A percentile compares a stretch with the other conserved stretches of the same genome.
Evolutionary conservation across 2,113 vertebrate genomes (phyloP).

Genomic region (Brachirus orientalis): DNA sequence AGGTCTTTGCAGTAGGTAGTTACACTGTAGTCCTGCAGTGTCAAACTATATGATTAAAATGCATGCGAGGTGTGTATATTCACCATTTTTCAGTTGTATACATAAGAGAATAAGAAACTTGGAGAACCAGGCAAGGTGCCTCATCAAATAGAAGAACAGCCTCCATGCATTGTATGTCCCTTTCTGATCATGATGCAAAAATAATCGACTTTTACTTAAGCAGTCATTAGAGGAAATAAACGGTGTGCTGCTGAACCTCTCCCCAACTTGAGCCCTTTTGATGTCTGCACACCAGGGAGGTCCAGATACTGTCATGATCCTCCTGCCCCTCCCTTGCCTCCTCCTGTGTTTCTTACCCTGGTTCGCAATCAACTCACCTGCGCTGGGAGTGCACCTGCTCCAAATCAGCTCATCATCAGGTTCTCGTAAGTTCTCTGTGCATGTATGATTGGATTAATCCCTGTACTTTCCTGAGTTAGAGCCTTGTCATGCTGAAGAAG

Average conservation of each 20-base stretch:
- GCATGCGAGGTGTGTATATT: not conserved
- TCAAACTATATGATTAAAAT: not conserved
- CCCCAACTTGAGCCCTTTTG: conserved; percentile 77
- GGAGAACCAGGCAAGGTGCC: not conserved
- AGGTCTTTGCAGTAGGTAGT: not conserved
- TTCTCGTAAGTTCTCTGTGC: too few species aligned
- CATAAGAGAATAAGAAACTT: not conserved
- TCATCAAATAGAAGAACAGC: conserved; percentile 53
- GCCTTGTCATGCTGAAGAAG: too few species aligned
- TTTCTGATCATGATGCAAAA: conserved; percentile 83
- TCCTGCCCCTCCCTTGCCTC: conserved; percentile 32
- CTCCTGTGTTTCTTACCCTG: too few species aligned
- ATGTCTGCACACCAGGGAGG: conserved; percentile 65
- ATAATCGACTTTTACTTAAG: conserved; percentile 82
- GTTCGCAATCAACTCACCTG: too few species aligned
- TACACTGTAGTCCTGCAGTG: not conserved
- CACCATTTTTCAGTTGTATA: not conserved
- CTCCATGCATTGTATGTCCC: conserved; percentile 67
- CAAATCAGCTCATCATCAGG: too few species aligned
- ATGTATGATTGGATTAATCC: too few species aligned
- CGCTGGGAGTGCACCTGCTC: too few species aligned
- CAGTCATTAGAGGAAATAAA: conserved; percentile 81
- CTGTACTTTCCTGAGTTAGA: too few species aligned
- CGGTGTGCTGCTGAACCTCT: conserved; percentile 58
- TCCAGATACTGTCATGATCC: conserved; percentile 13